These are phyloP conservation scores for Mareca strepera DNA, from an alignment of 2,797 vertebrate species.

Conservation along the genomic window DNA sequence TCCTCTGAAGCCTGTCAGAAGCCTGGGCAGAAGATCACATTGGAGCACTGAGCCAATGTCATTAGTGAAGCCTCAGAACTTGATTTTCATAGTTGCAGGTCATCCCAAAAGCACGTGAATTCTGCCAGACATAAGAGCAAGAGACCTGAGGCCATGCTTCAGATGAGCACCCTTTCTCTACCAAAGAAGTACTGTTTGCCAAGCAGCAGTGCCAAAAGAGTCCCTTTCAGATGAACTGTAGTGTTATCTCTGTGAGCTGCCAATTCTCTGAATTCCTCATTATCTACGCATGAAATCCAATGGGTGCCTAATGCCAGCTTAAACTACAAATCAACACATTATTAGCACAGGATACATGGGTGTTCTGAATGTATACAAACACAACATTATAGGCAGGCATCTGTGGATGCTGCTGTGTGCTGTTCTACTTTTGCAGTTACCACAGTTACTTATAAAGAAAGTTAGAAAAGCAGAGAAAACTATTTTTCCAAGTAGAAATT, in stretches of 20 bases:
- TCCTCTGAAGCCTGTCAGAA: not conserved
- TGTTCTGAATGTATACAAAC: not conserved
- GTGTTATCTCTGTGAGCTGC: not conserved
- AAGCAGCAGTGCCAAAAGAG: not conserved
- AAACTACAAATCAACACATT: not conserved
- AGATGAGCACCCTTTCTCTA: not conserved
- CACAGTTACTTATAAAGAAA: not conserved
- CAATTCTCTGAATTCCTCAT: constrained; percentile 4
- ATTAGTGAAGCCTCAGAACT: not conserved
- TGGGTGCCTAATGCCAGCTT: not conserved
- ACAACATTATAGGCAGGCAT: not conserved
- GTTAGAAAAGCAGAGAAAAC: not conserved
- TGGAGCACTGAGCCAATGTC: not conserved
- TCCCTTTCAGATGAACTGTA: not conserved
- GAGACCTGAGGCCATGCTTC: not conserved
- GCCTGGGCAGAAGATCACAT: not conserved
- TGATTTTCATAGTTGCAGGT: not conserved
- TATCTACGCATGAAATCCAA: not conserved
- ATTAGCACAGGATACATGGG: not conserved
- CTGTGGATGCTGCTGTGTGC: not conserved
- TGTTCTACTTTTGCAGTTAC: not conserved
- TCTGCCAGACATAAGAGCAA: not conserved
- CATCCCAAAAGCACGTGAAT: not conserved
- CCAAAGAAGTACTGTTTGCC: not conserved
- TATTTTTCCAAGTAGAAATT: not conserved